A percentile compares a stretch with the other conserved stretches of the same genome.
phyloP scores from a whole-genome alignment of 2,797 vertebrate genomes.

The Rhinophrynus dorsalis region DNA sequence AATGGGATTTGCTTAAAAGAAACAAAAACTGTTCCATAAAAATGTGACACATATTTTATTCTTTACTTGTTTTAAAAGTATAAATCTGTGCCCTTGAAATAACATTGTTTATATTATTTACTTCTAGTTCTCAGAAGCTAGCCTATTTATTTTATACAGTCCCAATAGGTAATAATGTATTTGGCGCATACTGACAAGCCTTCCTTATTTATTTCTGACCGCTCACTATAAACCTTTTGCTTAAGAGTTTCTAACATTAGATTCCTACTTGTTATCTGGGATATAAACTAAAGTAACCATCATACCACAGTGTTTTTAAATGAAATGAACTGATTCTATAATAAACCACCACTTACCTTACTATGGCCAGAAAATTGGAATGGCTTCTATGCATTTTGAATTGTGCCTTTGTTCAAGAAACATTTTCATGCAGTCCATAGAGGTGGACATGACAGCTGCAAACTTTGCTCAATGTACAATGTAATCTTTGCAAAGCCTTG shows the following conservation, averaged over 20 bases:
- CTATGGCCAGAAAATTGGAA: too few relatives aligned
- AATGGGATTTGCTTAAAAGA: constrained; percentile 56
- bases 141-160: constrained; percentile 59
- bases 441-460: too few relatives aligned
- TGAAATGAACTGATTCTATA: too few relatives aligned
- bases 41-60: constrained; percentile 48
- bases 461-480: too few relatives aligned
- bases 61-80: constrained; percentile 56
- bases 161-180: constrained; percentile 64
- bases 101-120: constrained; percentile 69
- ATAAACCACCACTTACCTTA: too few relatives aligned
- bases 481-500: too few relatives aligned
- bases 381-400: too few relatives aligned
- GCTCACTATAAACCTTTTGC: constrained; percentile 52
- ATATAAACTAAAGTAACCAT: not conserved
- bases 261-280: not conserved
- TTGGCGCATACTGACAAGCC: constrained; percentile 60
- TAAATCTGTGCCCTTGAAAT: constrained; percentile 66
- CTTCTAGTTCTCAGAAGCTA: constrained; percentile 57
- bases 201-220: constrained; percentile 64
- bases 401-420: too few relatives aligned
- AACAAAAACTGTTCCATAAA: constrained; percentile 31
- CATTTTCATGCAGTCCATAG: too few relatives aligned
- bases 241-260: constrained; percentile 8
- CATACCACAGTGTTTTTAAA: too few relatives aligned